Conservation (phyloP, 2,113 vertebrate genomes). For the Oxyruncus cristatus region DNA sequence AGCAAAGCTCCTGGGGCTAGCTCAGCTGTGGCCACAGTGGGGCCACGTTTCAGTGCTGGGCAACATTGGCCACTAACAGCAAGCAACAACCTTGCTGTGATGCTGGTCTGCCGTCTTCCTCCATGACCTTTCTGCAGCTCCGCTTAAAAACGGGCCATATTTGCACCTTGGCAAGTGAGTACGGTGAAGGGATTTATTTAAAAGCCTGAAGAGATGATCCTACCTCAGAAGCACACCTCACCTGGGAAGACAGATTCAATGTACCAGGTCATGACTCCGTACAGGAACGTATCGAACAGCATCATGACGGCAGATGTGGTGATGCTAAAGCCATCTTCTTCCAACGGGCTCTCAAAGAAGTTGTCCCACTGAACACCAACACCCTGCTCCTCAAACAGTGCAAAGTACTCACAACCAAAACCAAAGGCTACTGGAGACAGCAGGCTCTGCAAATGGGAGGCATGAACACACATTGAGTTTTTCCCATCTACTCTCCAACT, state of each 20-base stretch:
- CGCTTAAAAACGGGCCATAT: background rate
- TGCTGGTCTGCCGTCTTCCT: background rate
- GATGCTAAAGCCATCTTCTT: slow-evolving; percentile 90
- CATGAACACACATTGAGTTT: background rate
- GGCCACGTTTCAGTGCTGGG: background rate
- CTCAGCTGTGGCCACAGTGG: background rate
- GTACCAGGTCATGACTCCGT: slow-evolving; percentile 96
- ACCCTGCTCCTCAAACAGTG: slow-evolving; percentile 95
- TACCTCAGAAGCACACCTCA: slow-evolving; percentile 47
- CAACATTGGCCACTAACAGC: background rate
- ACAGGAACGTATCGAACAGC: slow-evolving; percentile 89
- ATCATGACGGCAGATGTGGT: slow-evolving; percentile 86
- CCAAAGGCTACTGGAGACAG: slow-evolving; percentile 96
- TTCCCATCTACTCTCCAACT: background rate
- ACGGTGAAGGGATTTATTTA: background rate
- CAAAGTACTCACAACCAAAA: slow-evolving; percentile 94
- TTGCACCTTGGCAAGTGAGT: background rate
- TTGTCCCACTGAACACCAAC: slow-evolving; percentile 94
- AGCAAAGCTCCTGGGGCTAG: background rate
- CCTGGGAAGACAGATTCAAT: slow-evolving; percentile 96
- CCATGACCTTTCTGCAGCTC: background rate
- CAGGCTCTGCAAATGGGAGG: slow-evolving; percentile 80
- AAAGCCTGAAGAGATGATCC: background rate
- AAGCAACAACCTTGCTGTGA: background rate
- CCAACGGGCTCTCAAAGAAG: slow-evolving; percentile 86